phyloP scores from a whole-genome alignment of 2,113 vertebrate genomes.

The Mesocricetus auratus region DNA sequence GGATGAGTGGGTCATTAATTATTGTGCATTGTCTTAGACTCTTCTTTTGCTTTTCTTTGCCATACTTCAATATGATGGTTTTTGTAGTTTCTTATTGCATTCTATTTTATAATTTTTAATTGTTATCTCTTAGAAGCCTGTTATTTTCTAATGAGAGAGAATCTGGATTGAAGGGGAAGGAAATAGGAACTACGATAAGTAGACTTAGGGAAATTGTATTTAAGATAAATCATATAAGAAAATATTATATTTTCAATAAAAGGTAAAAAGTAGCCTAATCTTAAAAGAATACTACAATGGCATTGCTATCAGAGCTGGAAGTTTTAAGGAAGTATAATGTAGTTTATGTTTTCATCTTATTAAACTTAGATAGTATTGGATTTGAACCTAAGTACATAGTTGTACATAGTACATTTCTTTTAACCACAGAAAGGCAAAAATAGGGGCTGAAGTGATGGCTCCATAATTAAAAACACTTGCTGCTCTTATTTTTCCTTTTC shows the following conservation, averaged over 20 bases:
- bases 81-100: not conserved
- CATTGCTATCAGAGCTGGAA: not conserved
- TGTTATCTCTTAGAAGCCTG: not conserved
- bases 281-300: not conserved
- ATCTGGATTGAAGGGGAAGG: not conserved
- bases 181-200: not conserved
- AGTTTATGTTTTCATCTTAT: not conserved
- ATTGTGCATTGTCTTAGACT: not conserved
- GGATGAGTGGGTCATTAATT: not conserved
- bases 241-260: not conserved
- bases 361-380: not conserved
- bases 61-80: too few species aligned
- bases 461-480: not conserved
- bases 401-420: not conserved
- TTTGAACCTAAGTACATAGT: not conserved
- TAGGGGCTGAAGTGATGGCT: not conserved
- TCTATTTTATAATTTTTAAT: not conserved
- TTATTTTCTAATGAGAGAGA: not conserved
- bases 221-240: not conserved
- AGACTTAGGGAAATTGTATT: not conserved
- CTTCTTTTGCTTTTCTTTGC: too few species aligned
- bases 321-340: not conserved
- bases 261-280: not conserved
- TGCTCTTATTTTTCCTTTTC: not conserved
- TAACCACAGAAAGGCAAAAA: not conserved